A percentile compares a stretch with the other conserved stretches of the same genome.
These are phyloP conservation scores for Plagodis pulveraria DNA, from an alignment of 2,888 invertebrate species.

Conservation along the genomic window DNA sequence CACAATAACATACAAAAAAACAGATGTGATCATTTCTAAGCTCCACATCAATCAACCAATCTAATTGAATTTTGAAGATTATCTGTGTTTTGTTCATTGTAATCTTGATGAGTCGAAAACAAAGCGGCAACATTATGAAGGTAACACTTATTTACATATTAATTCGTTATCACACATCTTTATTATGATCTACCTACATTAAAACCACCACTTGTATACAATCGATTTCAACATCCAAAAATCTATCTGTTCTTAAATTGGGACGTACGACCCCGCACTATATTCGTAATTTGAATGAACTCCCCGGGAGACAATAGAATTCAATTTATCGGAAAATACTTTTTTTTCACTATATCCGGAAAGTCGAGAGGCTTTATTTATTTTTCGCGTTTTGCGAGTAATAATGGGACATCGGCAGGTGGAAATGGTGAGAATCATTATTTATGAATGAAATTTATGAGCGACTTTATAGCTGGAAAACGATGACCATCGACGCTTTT, in stretches of 20 bases:
- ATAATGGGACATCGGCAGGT: slow-evolving; percentile 22
- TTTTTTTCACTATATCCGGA: slow-evolving; percentile 20
- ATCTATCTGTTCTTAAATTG: slow-evolving; percentile 23
- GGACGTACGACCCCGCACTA: slow-evolving; percentile 16
- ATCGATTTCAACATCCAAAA: slow-evolving; percentile 6
- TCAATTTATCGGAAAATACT: slow-evolving; percentile 42
- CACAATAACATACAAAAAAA: no score
- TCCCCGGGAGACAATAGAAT: slow-evolving; percentile 36
- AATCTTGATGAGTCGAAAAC: no score
- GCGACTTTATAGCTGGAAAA: not conserved
- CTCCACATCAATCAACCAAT: no score
- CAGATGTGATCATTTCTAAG: no score
- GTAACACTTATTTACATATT: no score
- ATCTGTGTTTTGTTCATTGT: no score
- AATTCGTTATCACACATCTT: no score
- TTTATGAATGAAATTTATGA: not conserved
- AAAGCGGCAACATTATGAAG: no score
- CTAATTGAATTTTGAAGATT: no score
- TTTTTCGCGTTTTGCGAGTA: slow-evolving; percentile 8
- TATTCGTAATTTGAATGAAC: slow-evolving; percentile 32
- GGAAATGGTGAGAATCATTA: not conserved
- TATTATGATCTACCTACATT: no score
- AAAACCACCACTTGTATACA: no score
- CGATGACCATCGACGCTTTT: not conserved
- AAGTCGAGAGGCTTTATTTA: slow-evolving; percentile 14